A percentile compares a stretch with the other conserved stretches of the same genome.
Evolutionary conservation across 2,113 vertebrate genomes (phyloP).

Genomic region (Cavia aperea): DNA sequence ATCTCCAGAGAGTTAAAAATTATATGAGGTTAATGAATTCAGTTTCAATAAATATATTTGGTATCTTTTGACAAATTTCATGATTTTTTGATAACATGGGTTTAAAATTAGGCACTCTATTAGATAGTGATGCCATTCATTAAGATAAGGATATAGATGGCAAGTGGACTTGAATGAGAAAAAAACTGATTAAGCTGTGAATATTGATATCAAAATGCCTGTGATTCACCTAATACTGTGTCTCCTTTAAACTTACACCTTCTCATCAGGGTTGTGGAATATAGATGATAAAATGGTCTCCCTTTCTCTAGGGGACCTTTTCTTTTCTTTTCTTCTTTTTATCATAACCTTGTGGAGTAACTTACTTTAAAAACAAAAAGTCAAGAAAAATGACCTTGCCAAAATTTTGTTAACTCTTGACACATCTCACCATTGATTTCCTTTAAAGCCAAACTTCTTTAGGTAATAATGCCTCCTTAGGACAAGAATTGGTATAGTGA

Average conservation of each 20-base stretch:
- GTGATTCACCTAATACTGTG: background rate
- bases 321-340: background rate
- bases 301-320: background rate
- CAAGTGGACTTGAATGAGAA: background rate
- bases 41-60: background rate
- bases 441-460: background rate
- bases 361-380: conserved; percentile 38
- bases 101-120: background rate
- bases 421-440: background rate
- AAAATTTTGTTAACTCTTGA: conserved; percentile 9
- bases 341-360: background rate
- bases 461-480: background rate
- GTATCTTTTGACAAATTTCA: background rate
- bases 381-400: background rate
- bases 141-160: background rate
- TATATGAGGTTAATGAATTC: background rate
- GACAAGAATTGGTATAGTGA: background rate
- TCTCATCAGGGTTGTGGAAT: background rate
- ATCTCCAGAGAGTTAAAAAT: background rate
- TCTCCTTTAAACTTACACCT: background rate
- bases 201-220: background rate
- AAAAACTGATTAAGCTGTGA: background rate
- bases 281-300: background rate
- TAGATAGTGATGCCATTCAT: background rate
- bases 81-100: background rate